A percentile compares a stretch with the other conserved stretches of the same genome.
Evolutionary conservation across 92 coral and sea anemone species (phyloP).

Genomic region (Actinostola sp.): DNA sequence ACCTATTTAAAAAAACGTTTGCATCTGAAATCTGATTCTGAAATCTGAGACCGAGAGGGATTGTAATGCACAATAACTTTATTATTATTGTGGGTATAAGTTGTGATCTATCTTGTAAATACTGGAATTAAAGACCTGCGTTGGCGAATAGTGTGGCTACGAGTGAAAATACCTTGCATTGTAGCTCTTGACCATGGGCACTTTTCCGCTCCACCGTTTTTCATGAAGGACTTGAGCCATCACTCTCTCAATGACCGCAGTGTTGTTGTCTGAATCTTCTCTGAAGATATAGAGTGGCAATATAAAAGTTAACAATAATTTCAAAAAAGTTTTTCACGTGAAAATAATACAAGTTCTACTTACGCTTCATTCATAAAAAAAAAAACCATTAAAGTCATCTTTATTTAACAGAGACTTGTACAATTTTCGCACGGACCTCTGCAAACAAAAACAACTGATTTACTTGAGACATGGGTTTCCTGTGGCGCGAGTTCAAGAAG

Average conservation of each 20-base stretch:
- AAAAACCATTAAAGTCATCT: constrained; percentile 52
- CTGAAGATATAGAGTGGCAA: neutral
- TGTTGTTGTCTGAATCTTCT: constrained; percentile 20
- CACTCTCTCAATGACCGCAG: constrained; percentile 26
- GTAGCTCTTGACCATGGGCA: constrained; percentile 55
- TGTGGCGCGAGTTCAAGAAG: no score
- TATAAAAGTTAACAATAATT: no score
- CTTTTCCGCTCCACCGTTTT: constrained; percentile 45
- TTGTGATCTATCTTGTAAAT: no score
- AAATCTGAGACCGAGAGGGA: no score
- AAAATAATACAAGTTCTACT: constrained; percentile 6
- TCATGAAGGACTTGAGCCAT: constrained; percentile 26
- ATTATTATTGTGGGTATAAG: no score
- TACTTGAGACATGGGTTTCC: no score
- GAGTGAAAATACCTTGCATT: constrained; percentile 52
- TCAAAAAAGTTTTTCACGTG: no score
- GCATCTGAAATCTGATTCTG: no score
- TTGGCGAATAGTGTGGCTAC: no score
- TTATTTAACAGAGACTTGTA: constrained; percentile 30
- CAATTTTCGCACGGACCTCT: constrained; percentile 43
- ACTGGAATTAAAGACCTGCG: no score
- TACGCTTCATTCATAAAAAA: constrained; percentile 46
- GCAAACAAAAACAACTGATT: constrained; percentile 2
- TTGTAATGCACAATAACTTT: no score
- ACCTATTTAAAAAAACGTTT: no score